Percentiles rank a stretch among this genome's conserved stretches.
These are phyloP conservation scores for Tineola bisselliella DNA, from an alignment of 2,888 invertebrate species.

Conservation along the genomic window DNA sequence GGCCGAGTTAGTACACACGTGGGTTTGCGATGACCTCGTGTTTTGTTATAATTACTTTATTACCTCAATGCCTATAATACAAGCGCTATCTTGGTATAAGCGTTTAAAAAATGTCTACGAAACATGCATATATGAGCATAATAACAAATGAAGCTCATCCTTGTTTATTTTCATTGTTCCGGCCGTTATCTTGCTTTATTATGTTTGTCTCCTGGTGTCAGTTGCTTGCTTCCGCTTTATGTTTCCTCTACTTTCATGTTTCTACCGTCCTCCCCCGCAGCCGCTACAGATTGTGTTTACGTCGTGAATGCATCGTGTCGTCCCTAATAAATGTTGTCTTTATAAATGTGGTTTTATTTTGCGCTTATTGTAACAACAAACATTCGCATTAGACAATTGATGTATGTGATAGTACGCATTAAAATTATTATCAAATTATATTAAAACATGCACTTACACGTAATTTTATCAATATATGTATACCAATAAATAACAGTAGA, in stretches of 20 bases:
- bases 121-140: too few species aligned
- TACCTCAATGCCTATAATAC: too few species aligned
- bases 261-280: constrained; percentile 23
- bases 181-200: constrained; percentile 7
- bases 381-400: neutral
- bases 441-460: too few species aligned
- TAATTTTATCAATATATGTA: too few species aligned
- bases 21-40: too few species aligned
- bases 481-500: too few species aligned
- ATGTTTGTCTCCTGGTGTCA: constrained; percentile 23
- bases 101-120: neutral
- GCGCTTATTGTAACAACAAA: constrained; percentile 28
- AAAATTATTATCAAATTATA: too few species aligned
- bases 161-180: neutral
- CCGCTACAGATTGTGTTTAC: constrained; percentile 22
- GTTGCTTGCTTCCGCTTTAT: constrained; percentile 32
- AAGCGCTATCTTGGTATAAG: neutral
- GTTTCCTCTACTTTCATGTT: constrained; percentile 18
- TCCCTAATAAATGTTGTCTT: constrained; percentile 55
- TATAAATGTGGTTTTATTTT: constrained; percentile 59
- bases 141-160: neutral
- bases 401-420: neutral
- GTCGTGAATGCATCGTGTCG: constrained; percentile 28
- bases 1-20: too few species aligned
- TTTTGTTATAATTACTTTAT: too few species aligned